Percentiles rank a stretch among this genome's conserved stretches.
These are phyloP conservation scores for Ferrisia virgata DNA, from an alignment of 2,888 invertebrate genomes.

Conservation along the genomic window DNA sequence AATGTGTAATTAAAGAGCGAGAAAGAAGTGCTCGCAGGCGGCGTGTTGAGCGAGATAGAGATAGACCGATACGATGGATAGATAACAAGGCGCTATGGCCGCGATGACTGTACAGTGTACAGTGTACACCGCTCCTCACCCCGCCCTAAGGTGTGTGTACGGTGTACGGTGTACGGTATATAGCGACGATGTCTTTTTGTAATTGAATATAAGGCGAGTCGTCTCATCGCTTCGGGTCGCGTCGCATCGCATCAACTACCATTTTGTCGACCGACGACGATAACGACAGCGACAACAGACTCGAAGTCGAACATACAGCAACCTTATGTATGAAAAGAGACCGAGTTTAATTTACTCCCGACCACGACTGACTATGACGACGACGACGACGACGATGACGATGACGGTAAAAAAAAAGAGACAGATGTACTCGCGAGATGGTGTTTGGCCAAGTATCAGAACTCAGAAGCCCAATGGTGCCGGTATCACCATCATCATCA, in stretches of 20 bases:
- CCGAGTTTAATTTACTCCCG: conserved; percentile 12
- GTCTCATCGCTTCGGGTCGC: neutral
- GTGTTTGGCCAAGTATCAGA: conserved; percentile 9
- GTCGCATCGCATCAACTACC: too few species aligned
- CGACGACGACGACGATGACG: neutral
- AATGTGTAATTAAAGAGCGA: neutral
- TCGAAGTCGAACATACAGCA: neutral
- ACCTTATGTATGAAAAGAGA: too few species aligned
- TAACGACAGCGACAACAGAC: neutral
- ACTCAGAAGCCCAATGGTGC: neutral
- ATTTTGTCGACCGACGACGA: neutral
- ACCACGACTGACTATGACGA: too few species aligned
- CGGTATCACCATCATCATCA: neutral
- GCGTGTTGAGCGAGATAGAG: neutral
- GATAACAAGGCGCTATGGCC: neutral
- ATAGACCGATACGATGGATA: neutral
- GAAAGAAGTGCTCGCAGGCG: too few species aligned
- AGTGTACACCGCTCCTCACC: too few species aligned
- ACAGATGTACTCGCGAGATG: neutral
- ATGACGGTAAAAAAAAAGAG: neutral
- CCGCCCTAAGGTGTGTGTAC: neutral
- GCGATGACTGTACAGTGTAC: neutral
- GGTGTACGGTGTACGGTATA: neutral
- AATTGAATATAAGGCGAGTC: neutral
- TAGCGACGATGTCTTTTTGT: neutral